Evolutionary conservation across 2,888 invertebrate species (phyloP), one percentile per base, ranked within the genome.

Genomic region (Microdon myrmicae): DNA sequence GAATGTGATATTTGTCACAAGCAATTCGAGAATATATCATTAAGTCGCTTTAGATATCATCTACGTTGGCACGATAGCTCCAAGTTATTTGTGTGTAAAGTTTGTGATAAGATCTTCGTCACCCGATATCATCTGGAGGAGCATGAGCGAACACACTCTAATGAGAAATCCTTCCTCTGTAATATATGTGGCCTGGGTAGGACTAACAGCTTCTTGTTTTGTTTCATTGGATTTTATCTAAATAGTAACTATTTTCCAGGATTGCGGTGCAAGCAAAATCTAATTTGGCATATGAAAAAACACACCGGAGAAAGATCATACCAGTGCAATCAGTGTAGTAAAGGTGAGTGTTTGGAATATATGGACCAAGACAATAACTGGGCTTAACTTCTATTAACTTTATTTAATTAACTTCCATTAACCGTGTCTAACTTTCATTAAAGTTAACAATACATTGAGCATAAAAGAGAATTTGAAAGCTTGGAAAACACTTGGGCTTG

Each of bases 241-340:
- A 32, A 13, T 35, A 35, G 3, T 20, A 35, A 13, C 12, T 9
- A 20, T 12, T 17, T 31, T 23, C 20, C n/a, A 64, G 64, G 58
- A 1, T 38, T 64, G 3, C 56, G 64, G 0, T 64, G 64, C 17
- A 64, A 64, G 8, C 64, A 64, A 23, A 64, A 64, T 22, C 26
- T 64, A 12, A 58, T 64, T n/a, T 64, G 64, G 64, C 64, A 64
- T 10, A 64, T 64, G 64, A 64, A 64, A 10, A 64, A 56, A 6
- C 64, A 64, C 19, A 64, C 64, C 4, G 64, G 64, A n/a, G 64
- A 64, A 14, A 41, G 64, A 8, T 58, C 64, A 5, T 64, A 64
- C 47, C 56, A 58, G 9, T 64, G 64, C 10, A 58, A 26, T n/a
- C 51, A 56, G 38, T 64, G 64, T 13, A 48, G 28, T 13, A 64